These are phyloP conservation scores for Heliocidaris tuberculata DNA, from an alignment of 35 echinoderm and acorn worm genomes.

Conservation along the genomic window DNA sequence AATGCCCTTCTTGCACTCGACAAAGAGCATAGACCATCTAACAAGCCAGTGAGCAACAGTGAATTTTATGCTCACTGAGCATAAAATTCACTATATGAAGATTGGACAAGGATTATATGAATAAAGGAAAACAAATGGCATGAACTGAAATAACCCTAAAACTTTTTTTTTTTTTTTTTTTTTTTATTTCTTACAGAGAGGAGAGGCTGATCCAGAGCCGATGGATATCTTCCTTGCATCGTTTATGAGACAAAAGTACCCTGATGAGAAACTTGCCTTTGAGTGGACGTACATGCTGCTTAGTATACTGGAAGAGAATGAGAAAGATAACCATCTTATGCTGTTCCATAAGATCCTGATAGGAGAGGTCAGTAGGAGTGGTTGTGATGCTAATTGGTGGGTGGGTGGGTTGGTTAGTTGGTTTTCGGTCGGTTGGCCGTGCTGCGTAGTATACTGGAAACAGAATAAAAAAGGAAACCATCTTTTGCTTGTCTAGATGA, in stretches of 20 bases:
- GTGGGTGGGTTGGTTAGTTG: too few relatives aligned
- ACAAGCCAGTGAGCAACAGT: too few relatives aligned
- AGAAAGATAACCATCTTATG: conserved; percentile 64
- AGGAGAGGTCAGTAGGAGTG: conserved; percentile 64
- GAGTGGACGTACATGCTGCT: conserved; percentile 87
- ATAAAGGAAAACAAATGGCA: too few relatives aligned
- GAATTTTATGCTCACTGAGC: too few relatives aligned
- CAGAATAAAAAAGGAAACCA: conserved; percentile 56
- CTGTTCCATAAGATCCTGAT: conserved; percentile 79
- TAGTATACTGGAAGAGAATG: conserved; percentile 65
- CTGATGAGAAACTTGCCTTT: conserved; percentile 67
- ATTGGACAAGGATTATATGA: too few relatives aligned
- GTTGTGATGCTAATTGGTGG: not conserved
- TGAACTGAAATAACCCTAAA: too few relatives aligned
- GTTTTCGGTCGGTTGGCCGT: conserved; percentile 71
- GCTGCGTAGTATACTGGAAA: conserved; percentile 68
- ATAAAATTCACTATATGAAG: too few relatives aligned
- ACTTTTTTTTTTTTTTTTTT: not conserved
- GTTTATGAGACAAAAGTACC: conserved; percentile 79
- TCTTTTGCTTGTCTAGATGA: conserved; percentile 63
- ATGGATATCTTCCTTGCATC: conserved; percentile 66
- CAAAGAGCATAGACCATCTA: too few relatives aligned
- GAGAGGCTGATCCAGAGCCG: conserved; percentile 53
- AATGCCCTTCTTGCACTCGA: too few relatives aligned
- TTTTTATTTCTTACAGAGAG: conserved; percentile 15